Conservation (phyloP, 2,797 vertebrate species). For the Gouania willdenowi region DNA sequence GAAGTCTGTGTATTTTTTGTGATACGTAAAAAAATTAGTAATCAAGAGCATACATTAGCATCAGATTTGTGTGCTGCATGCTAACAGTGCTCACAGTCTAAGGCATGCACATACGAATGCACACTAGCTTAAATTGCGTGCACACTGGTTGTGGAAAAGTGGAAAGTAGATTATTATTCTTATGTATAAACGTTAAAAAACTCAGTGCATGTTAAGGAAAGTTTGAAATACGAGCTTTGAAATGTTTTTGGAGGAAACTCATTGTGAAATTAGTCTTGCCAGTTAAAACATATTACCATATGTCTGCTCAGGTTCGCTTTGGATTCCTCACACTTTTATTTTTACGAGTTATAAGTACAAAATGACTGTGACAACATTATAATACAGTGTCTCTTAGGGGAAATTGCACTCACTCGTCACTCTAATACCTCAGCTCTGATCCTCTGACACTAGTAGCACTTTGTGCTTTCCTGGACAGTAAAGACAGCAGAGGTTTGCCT, state of each 20-base stretch:
- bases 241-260: conserved; percentile 31
- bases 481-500: conserved; percentile 44
- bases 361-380: conserved; percentile 58
- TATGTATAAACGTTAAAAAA: conserved; percentile 39
- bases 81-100: too few relatives aligned
- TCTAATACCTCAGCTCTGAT: conserved; percentile 49
- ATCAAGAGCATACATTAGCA: too few relatives aligned
- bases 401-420: conserved; percentile 69
- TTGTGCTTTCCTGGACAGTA: conserved; percentile 47
- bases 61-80: too few relatives aligned
- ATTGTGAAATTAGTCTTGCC: conserved; percentile 39
- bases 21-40: too few relatives aligned
- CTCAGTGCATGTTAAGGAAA: conserved; percentile 11
- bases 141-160: too few relatives aligned
- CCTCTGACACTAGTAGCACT: conserved; percentile 53
- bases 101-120: background rate
- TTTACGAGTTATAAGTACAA: conserved; percentile 42
- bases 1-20: too few relatives aligned
- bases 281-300: conserved; percentile 71
- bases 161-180: conserved; percentile 33
- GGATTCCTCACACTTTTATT: conserved; percentile 51
- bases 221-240: conserved; percentile 48
- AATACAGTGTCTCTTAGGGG: conserved; percentile 51
- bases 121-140: too few relatives aligned
- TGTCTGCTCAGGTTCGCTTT: conserved; percentile 33